phyloP scores from a whole-genome alignment of 2,797 vertebrate genomes.

The Coregonus ussuriensis region DNA sequence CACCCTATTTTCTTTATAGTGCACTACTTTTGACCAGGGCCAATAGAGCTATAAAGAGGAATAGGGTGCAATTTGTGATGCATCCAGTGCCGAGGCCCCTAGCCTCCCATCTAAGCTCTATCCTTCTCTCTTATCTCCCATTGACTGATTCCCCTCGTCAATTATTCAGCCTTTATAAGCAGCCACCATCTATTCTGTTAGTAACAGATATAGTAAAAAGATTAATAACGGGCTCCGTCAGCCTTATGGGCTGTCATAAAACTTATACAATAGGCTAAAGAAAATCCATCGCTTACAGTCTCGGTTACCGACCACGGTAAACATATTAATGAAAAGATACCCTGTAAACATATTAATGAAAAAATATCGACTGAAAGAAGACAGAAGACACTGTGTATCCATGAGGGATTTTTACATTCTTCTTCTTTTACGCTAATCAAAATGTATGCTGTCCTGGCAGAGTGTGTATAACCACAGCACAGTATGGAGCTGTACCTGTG shows the following conservation, averaged over 20 bases:
- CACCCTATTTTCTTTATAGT: too few species aligned
- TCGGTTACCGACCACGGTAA: constrained; percentile 54
- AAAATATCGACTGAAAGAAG: constrained; percentile 45
- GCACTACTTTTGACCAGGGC: too few species aligned
- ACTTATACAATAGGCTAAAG: constrained; percentile 72
- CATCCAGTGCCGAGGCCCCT: constrained; percentile 17
- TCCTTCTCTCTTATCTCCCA: constrained; percentile 58
- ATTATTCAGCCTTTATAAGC: constrained; percentile 80
- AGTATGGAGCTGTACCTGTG: constrained; percentile 14
- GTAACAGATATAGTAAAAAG: constrained; percentile 67
- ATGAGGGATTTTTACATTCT: constrained; percentile 58
- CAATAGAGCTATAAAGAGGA: background rate
- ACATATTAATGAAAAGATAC: constrained; percentile 64
- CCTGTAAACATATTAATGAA: constrained; percentile 68
- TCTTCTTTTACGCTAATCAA: constrained; percentile 63
- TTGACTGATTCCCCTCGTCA: constrained; percentile 71
- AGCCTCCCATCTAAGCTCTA: constrained; percentile 48
- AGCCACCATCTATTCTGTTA: constrained; percentile 68
- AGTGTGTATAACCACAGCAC: background rate
- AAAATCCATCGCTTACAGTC: constrained; percentile 68
- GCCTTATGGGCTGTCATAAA: constrained; percentile 72
- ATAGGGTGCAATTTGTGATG: background rate
- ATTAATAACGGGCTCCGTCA: constrained; percentile 65
- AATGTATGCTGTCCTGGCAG: constrained; percentile 18
- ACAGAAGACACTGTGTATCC: constrained; percentile 34